A percentile compares a stretch with the other conserved stretches of the same genome.
Evolutionary conservation across 2,113 vertebrate species (phyloP).

Genomic region (Chaetorhynchus papuensis): DNA sequence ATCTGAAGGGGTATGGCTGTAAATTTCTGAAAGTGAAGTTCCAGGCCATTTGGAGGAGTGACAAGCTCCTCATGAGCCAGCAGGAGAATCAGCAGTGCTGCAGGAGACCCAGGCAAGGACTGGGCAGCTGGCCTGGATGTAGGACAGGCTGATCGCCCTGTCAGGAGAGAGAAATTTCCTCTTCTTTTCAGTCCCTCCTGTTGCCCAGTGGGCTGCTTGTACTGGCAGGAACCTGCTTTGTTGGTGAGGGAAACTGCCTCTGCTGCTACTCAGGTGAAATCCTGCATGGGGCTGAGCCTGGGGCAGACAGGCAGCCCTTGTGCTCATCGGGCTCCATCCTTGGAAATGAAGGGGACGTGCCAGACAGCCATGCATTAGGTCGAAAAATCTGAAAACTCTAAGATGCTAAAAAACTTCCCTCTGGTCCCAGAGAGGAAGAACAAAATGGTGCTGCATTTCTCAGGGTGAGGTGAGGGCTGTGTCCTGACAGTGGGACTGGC

Average conservation of each 20-base stretch:
- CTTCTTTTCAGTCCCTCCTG: background rate
- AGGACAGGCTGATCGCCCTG: fast-evolving
- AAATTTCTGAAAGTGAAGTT: background rate
- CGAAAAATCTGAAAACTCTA: background rate
- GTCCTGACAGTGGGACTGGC: fast-evolving
- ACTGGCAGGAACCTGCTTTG: background rate
- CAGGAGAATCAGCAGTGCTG: background rate
- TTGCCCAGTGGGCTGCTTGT: background rate
- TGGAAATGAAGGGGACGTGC: fast-evolving
- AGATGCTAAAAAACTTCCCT: background rate
- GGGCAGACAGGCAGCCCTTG: background rate
- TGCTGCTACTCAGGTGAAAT: background rate
- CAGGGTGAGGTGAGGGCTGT: background rate
- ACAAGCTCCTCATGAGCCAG: fast-evolving
- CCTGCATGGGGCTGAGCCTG: fast-evolving
- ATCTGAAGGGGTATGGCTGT: background rate
- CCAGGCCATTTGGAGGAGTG: background rate
- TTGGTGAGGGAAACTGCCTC: background rate
- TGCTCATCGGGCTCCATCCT: background rate
- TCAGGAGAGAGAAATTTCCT: background rate
- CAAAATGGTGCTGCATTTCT: background rate
- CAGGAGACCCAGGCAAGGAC: background rate
- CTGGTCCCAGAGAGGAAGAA: background rate
- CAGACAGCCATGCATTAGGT: fast-evolving
- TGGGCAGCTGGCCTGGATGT: fast-evolving